Conservation (phyloP, 2,797 vertebrate genomes). For the Clarias laeviceps region DNA sequence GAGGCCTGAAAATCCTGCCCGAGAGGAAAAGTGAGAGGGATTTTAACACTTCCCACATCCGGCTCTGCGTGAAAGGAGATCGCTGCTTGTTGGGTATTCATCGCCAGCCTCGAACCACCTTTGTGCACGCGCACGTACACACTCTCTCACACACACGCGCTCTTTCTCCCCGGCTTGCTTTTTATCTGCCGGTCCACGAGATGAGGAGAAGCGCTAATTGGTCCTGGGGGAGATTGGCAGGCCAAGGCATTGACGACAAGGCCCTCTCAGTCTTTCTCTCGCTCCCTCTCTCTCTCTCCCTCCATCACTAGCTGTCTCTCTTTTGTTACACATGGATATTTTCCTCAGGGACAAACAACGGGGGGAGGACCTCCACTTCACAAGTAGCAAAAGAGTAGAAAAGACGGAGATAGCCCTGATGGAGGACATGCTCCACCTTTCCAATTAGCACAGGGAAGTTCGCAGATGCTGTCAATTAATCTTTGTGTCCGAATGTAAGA, state of each 20-base stretch:
- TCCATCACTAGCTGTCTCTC: slow-evolving; percentile 60
- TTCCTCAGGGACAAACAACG: slow-evolving; percentile 87
- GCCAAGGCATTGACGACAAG: slow-evolving; percentile 82
- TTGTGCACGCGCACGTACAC: slow-evolving; percentile 52
- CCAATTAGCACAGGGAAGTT: slow-evolving; percentile 48
- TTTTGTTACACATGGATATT: slow-evolving; percentile 85
- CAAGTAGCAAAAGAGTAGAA: slow-evolving; percentile 70
- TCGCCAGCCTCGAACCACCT: slow-evolving; percentile 63
- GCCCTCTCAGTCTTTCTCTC: slow-evolving; percentile 71
- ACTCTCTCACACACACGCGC: slow-evolving; percentile 53
- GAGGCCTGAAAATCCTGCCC: slow-evolving; percentile 81
- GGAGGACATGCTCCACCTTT: slow-evolving; percentile 48
- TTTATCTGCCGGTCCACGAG: slow-evolving; percentile 92
- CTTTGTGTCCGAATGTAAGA: slow-evolving; percentile 15
- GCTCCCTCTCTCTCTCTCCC: slow-evolving; percentile 27
- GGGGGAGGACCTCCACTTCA: slow-evolving; percentile 73
- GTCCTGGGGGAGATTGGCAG: slow-evolving; percentile 90
- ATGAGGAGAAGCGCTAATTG: slow-evolving; percentile 92
- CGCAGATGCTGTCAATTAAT: slow-evolving; percentile 46
- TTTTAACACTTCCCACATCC: slow-evolving; percentile 82
- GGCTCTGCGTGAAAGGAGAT: slow-evolving; percentile 79
- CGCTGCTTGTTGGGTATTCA: slow-evolving; percentile 81
- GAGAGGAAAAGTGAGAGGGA: slow-evolving; percentile 78
- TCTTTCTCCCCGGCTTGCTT: slow-evolving; percentile 75
- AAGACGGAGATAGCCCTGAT: slow-evolving; percentile 36